These are phyloP conservation scores for Lagorchestes hirsutus DNA, from an alignment of 2,797 vertebrate species.

Conservation along the genomic window DNA sequence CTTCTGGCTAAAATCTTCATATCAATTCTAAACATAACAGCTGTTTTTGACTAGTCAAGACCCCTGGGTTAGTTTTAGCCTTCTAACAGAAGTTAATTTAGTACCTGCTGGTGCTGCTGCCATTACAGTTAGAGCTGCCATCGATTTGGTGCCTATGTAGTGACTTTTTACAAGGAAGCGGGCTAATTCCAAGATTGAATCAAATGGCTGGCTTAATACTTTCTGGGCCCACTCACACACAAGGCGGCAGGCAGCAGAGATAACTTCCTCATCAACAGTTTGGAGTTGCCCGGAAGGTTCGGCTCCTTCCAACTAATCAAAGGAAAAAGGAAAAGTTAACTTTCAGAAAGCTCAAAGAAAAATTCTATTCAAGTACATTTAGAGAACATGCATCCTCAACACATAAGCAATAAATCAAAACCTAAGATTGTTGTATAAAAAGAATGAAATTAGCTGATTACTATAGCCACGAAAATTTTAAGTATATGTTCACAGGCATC, in stretches of 20 bases:
- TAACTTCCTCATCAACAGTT: constrained; percentile 94
- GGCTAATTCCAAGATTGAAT: constrained; percentile 95
- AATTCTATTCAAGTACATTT: constrained; percentile 45
- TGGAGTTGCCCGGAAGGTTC: constrained; percentile 92
- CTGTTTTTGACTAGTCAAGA: not conserved
- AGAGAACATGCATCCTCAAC: constrained; percentile 14
- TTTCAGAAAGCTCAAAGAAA: constrained; percentile 65
- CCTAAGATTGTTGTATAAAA: constrained; percentile 23
- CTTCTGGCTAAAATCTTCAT: constrained; percentile 24
- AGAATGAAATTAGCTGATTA: not conserved
- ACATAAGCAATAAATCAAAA: not conserved
- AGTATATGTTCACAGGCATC: not conserved
- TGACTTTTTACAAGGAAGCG: constrained; percentile 99
- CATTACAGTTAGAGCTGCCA: constrained; percentile 97
- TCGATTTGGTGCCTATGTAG: constrained; percentile 97
- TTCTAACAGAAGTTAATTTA: constrained; percentile 29
- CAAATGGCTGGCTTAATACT: constrained; percentile 98
- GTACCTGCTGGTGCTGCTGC: constrained; percentile 94
- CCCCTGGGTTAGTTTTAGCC: not conserved
- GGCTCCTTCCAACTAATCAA: constrained; percentile 91
- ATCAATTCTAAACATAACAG: not conserved
- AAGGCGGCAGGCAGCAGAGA: constrained; percentile 95
- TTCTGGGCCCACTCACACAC: constrained; percentile 99
- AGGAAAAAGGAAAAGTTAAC: constrained; percentile 76
- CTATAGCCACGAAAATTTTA: not conserved